Evolutionary conservation across 2,797 vertebrate species (phyloP), one percentile per base, ranked within the genome.

Genomic region (Acrossocheilus wenchowensis): DNA sequence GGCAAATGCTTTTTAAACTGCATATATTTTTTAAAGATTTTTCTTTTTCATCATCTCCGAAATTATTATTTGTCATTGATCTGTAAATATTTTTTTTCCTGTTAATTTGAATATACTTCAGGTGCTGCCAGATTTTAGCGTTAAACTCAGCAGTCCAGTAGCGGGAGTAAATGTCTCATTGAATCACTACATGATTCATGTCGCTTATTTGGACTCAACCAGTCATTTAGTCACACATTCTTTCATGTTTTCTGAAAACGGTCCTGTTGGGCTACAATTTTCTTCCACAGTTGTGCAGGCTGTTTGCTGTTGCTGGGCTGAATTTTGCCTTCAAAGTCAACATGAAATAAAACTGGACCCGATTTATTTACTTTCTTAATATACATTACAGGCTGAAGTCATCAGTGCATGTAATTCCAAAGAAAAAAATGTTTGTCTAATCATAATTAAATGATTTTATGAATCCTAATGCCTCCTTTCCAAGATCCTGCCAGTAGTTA

Each of bases 161-260:
- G 83, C 0, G 6, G 6, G 34, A 75, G 15, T 69, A 84, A 78
- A 79, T 57, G 50, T 60, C 43, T 60, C 21, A 50, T 86, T 81
- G 41, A 86, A 81, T 62, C 68, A 71, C 78, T 73, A 48, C 66
- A 36, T 66, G 54, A 52, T 75, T 74, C 57, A 52, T 72, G 84
- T 21, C 5, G 26, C 54, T 48, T 73, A 30, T 86, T 85, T 81
- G 78, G 68, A 73, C 26, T 30, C 78, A 64, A 30, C 11, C 34
- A 34, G 43, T 74, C 39, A 74, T 86, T 86, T 74, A 81, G 39
- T 41, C 26, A 43, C 10, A 30, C 2, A 12, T 48, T 34, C 19
- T 45, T 84, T 50, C 6, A 50, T 60, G 41, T 50, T 86, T 78
- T 81, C 8, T 74, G 30, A 64, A 60, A 64, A 64, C 45, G 1